Evolutionary conservation across 1,140 invertebrate species (phyloP), one percentile per base, ranked within the genome.

Genomic region (Aphis gossypii): DNA sequence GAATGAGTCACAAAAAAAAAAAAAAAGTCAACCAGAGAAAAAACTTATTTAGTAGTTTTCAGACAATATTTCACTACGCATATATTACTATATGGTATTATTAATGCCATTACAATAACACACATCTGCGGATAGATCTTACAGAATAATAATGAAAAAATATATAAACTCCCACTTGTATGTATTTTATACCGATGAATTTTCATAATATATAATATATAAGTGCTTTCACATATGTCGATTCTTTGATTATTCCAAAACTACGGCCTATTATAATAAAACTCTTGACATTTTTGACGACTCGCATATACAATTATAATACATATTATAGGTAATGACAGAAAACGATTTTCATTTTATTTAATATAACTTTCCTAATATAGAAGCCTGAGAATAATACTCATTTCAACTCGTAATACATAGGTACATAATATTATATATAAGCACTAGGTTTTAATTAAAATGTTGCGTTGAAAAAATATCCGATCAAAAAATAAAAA

Each of bases 41-140:
- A 84, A 38, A 41, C 38, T 38, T 84, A 41, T 84, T 84, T 44
- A 84, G 20, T 84, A 84, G 82, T 84, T 84, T 84, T 84, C 82
- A 84, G 21, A 84, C 82, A 38, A 84, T 84, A 41, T 82, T 82
- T 82, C 21, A 82, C 35, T 35, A 38, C 35, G 76, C 14, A 82
- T 82, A 35, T 38, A 20, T 82, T 82, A 35, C 20, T 35, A 82
- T 21, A 21, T 38, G 20, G 35, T 82, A 20, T 82, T 82, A 82
- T 82, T 82, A 82, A 82, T 38, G 76, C 7, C 18, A 38, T 82
- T 20, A 82, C 35, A 76, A n/a, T n/a, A n/a, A 76, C 68, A 76
- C 30, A 76, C 76, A 82, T 38, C 35, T 8, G 35, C 35, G 5
- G 76, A 82, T 82, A 82, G 35, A 38, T 18, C 35, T 82, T 82